phyloP scores from a whole-genome alignment of 2,888 invertebrate genomes.

The Xestia c-nigrum region DNA sequence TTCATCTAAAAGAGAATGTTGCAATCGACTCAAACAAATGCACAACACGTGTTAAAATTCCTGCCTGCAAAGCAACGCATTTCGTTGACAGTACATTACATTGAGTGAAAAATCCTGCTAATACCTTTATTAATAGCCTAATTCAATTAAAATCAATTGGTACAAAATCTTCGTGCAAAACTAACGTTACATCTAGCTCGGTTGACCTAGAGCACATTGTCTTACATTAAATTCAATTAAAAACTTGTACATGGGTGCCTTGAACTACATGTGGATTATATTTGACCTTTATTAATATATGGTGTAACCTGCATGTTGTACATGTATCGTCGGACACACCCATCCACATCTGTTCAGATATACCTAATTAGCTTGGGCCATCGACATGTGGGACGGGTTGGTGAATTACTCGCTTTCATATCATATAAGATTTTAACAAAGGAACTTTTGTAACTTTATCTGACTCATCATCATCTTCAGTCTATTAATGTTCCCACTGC shows the following conservation, averaged over 20 bases:
- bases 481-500: no score
- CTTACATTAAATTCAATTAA: slow-evolving; percentile 58
- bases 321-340: slow-evolving; percentile 6
- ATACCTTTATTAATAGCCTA: slow-evolving; percentile 6
- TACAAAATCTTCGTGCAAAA: slow-evolving; percentile 51
- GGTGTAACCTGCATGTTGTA: slow-evolving; percentile 14
- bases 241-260: slow-evolving; percentile 59
- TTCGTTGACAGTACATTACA: slow-evolving; percentile 1
- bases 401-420: no score
- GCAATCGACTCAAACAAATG: not conserved
- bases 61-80: not conserved
- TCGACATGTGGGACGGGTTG: no score
- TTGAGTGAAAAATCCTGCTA: not conserved
- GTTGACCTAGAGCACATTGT: slow-evolving; percentile 60
- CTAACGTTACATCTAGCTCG: slow-evolving; percentile 32
- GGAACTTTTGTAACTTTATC: not conserved
- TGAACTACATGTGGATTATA: slow-evolving; percentile 62
- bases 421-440: not conserved
- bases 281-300: slow-evolving; percentile 53
- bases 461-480: not conserved
- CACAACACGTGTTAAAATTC: not conserved
- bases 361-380: no score
- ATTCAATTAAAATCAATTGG: slow-evolving; percentile 24
- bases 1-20: not conserved
- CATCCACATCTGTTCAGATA: not conserved